Evolutionary conservation across 1,140 invertebrate species (phyloP).

Genomic region (Ladona fulva): DNA sequence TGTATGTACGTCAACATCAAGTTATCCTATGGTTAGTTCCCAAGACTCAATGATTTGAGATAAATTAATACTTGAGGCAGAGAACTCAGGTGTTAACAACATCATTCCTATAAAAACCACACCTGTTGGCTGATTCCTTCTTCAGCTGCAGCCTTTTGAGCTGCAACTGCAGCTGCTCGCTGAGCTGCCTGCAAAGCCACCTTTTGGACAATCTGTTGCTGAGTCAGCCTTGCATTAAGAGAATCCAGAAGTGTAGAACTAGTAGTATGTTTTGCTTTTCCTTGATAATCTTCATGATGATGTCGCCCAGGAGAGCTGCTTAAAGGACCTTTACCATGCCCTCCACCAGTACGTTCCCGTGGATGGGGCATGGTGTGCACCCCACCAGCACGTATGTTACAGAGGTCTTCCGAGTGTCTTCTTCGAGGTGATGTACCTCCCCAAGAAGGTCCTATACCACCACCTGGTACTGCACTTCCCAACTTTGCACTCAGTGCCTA

Average conservation of each 20-base stretch:
- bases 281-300: background rate
- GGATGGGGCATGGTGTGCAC: background rate
- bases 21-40: too few species aligned
- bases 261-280: background rate
- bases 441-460: background rate
- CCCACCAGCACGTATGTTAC: background rate
- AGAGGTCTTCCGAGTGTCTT: background rate
- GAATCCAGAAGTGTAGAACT: background rate
- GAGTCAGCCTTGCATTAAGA: conserved; percentile 12
- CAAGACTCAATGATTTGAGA: too few species aligned
- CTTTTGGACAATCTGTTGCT: conserved; percentile 30
- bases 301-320: background rate
- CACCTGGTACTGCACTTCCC: background rate
- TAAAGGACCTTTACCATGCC: background rate
- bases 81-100: too few species aligned
- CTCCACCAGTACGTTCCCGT: background rate
- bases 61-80: too few species aligned
- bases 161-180: background rate
- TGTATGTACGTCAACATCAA: too few species aligned
- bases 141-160: background rate
- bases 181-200: background rate
- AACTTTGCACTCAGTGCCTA: background rate
- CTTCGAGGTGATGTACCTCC: background rate
- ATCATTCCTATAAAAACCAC: background rate
- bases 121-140: background rate